Conservation (phyloP, 1,140 invertebrate genomes). For the Dolichoris vasculosae region DNA sequence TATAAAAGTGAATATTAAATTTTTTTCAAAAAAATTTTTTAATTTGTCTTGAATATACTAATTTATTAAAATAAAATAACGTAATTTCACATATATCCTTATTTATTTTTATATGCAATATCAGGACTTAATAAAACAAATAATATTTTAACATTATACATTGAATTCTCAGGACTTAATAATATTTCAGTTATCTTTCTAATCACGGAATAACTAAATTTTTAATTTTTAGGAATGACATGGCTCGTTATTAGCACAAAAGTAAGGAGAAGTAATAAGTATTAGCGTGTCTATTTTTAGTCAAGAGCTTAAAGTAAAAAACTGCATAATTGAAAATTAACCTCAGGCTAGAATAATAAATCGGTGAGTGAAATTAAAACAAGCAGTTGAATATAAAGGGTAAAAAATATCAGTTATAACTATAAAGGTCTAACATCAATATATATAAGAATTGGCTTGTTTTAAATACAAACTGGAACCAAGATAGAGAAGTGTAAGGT, state of each 20-base stretch:
- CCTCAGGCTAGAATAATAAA: constrained; percentile 3
- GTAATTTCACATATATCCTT: no score
- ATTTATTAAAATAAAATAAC: no score
- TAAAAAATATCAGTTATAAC: not conserved
- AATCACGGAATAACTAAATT: not conserved
- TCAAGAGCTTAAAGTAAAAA: not conserved
- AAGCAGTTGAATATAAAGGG: not conserved
- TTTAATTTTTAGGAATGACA: not conserved
- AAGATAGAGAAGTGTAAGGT: constrained; percentile 27
- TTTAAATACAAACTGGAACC: no score
- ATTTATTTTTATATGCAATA: no score
- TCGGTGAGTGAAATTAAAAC: constrained; percentile 16
- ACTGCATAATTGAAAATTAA: constrained; percentile 1
- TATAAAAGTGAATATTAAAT: no score
- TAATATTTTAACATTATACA: not conserved
- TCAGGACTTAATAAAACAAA: no score
- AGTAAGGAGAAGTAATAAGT: not conserved
- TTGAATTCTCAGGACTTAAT: not conserved
- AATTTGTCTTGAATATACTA: no score
- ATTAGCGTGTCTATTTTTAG: not conserved
- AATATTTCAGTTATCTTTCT: not conserved
- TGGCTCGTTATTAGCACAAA: not conserved
- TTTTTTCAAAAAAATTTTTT: no score
- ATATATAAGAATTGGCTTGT: not conserved
- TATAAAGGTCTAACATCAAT: not conserved